Evolutionary conservation across 2,797 vertebrate species (phyloP).

Genomic region (Clarias platycephalus): DNA sequence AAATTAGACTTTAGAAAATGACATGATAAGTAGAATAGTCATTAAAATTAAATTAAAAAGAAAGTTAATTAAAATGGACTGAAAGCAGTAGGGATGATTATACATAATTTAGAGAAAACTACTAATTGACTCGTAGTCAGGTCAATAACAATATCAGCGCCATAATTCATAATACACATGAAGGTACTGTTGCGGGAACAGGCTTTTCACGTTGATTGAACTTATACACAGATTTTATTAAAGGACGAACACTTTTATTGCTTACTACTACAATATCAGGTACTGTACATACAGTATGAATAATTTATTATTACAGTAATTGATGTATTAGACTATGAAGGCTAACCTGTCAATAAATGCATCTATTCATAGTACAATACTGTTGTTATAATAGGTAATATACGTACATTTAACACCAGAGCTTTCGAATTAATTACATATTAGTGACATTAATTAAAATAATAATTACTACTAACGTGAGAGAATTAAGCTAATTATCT

Average conservation of each 20-base stretch:
- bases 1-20: slow-evolving; percentile 6
- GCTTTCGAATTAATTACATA: neutral
- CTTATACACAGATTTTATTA: neutral
- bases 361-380: neutral
- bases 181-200: neutral
- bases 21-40: neutral
- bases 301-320: slow-evolving; percentile 1
- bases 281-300: neutral
- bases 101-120: slow-evolving; percentile 1
- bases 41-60: slow-evolving; percentile 8
- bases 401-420: neutral
- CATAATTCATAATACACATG: slow-evolving; percentile 1
- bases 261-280: neutral
- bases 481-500: neutral
- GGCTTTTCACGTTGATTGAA: neutral
- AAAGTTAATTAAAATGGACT: slow-evolving; percentile 9
- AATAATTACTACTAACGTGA: neutral
- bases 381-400: neutral
- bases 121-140: slow-evolving; percentile 5
- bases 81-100: slow-evolving; percentile 5
- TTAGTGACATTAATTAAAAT: neutral
- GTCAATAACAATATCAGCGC: slow-evolving; percentile 7
- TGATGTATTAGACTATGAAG: neutral
- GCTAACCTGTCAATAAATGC: neutral
- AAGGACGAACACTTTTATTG: neutral